Conservation (phyloP, 2,888 invertebrate genomes). For the Clistopyga incitator region DNA sequence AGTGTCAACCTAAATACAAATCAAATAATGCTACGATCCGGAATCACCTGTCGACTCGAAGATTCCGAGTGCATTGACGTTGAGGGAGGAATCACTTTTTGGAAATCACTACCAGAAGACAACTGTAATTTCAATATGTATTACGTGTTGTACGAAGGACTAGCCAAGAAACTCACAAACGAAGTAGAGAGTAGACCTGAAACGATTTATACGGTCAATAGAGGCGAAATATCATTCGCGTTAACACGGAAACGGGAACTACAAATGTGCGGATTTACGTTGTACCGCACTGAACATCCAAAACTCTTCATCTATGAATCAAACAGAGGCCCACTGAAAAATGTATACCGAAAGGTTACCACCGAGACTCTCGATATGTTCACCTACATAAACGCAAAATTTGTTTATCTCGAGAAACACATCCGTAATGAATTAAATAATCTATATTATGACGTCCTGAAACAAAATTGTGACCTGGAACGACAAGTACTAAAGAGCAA, state of each 20-base stretch:
- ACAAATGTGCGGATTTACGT: conserved; percentile 44
- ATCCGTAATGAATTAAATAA: conserved; percentile 63
- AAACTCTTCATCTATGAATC: conserved; percentile 62
- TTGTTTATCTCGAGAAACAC: conserved; percentile 70
- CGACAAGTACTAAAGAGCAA: conserved; percentile 72
- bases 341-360: background rate
- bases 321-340: background rate
- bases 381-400: conserved; percentile 68
- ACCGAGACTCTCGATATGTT: conserved; percentile 62
- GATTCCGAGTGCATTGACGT: conserved; percentile 45
- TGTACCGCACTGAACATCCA: conserved; percentile 66
- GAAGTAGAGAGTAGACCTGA: background rate
- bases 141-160: conserved; percentile 54
- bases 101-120: conserved; percentile 41
- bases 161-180: background rate
- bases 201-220: conserved; percentile 48
- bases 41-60: conserved; percentile 34
- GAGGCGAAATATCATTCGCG: conserved; percentile 60
- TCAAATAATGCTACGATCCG: conserved; percentile 41
- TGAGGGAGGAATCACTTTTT: conserved; percentile 61
- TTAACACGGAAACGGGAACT: conserved; percentile 34
- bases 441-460: conserved; percentile 70
- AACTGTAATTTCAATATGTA: conserved; percentile 50
- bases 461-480: conserved; percentile 71
- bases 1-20: conserved; percentile 37